Conservation (phyloP, 2,113 vertebrate species). For the Myotis davidii region DNA sequence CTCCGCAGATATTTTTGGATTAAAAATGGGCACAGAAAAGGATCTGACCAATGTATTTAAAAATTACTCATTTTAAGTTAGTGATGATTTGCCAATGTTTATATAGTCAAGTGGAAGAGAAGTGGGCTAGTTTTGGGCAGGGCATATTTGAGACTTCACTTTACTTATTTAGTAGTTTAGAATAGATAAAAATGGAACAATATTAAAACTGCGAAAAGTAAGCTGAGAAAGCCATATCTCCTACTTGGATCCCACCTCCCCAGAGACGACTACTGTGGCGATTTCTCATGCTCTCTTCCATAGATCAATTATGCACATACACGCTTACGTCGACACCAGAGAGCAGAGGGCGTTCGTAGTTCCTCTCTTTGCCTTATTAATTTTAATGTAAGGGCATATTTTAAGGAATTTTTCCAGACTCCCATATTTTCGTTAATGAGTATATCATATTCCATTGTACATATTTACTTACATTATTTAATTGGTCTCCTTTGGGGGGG, state of each 20-base stretch:
- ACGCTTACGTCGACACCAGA: rapidly evolving
- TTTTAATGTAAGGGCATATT: background rate
- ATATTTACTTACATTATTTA: background rate
- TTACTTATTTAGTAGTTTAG: background rate
- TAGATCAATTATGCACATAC: rapidly evolving
- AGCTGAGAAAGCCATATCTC: background rate
- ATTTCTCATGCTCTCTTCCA: rapidly evolving
- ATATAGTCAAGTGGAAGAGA: background rate
- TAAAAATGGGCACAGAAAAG: background rate
- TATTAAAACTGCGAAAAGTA: background rate
- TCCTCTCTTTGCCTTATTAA: background rate
- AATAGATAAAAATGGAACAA: background rate
- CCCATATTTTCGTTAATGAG: background rate
- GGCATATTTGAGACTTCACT: background rate
- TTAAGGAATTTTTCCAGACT: background rate
- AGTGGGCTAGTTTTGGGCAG: background rate
- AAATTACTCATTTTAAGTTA: background rate
- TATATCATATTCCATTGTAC: background rate
- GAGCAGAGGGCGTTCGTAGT: too few species aligned
- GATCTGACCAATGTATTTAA: background rate
- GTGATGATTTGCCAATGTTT: background rate
- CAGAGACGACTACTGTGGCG: rapidly evolving
- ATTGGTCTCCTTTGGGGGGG: background rate
- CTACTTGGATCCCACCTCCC: background rate
- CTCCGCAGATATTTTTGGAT: background rate